Percentiles rank a stretch among this genome's conserved stretches.
phyloP scores from a whole-genome alignment of 2,888 invertebrate species.

The Drosophila atripex region DNA sequence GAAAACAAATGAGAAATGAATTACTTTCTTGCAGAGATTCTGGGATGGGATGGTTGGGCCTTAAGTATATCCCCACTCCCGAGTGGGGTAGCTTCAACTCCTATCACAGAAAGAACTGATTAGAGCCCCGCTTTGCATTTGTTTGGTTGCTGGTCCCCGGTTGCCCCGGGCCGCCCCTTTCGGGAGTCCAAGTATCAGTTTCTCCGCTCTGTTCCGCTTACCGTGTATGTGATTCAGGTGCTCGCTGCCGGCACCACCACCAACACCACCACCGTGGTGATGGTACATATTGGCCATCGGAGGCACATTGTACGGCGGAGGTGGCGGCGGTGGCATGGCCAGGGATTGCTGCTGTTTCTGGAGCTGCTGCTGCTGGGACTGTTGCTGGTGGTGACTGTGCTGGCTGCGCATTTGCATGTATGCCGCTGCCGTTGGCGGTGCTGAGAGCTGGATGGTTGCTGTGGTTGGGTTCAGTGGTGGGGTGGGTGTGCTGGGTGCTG shows the following conservation, averaged over 20 bases:
- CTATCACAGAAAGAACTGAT: slow-evolving; percentile 12
- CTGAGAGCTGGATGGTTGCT: slow-evolving; percentile 55
- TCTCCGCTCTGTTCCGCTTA: slow-evolving; percentile 58
- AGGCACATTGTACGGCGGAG: slow-evolving; percentile 68
- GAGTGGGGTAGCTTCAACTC: neutral
- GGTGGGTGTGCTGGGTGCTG: slow-evolving; percentile 70
- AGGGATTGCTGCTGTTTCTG: slow-evolving; percentile 63
- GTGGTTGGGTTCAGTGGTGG: slow-evolving; percentile 58
- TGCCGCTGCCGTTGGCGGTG: slow-evolving; percentile 60
- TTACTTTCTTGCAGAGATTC: neutral
- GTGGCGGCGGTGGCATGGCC: slow-evolving; percentile 69
- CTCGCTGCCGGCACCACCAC: slow-evolving; percentile 53
- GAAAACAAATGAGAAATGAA: slow-evolving; percentile 18
- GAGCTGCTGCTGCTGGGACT: slow-evolving; percentile 43
- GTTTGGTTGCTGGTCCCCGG: slow-evolving; percentile 17
- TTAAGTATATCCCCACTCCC: neutral
- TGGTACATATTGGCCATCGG: slow-evolving; percentile 65
- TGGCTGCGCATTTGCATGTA: slow-evolving; percentile 72
- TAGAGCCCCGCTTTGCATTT: slow-evolving; percentile 43
- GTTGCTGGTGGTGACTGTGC: slow-evolving; percentile 7
- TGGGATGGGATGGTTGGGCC: too few species aligned
- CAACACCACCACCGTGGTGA: slow-evolving; percentile 59
- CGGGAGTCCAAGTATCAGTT: slow-evolving; percentile 2
- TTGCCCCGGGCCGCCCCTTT: neutral
- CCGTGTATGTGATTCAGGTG: slow-evolving; percentile 77